Evolutionary conservation across 2,888 invertebrate species (phyloP), one percentile per base, ranked within the genome.

Genomic region (Pandemis cinnamomeana): DNA sequence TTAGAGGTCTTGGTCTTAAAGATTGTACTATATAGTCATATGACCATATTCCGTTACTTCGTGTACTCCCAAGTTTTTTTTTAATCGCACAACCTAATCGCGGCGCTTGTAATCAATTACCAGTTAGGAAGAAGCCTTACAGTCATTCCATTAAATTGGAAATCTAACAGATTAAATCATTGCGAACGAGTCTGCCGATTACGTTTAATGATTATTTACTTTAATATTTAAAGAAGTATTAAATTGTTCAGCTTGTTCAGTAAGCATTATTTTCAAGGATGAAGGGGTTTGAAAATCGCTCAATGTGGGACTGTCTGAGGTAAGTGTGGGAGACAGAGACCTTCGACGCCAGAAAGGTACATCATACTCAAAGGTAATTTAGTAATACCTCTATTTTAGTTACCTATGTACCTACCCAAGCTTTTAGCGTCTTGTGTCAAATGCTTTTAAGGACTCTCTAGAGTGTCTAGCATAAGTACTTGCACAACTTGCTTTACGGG

Each of bases 381-480:
- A 3, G 8, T 55, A n/a, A 53, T n/a, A 2, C 27, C 27, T 36
- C 27, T 36, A 36, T 36, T 36, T 36, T 36, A 36, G 27, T 36
- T 36, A 36, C 27, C 27, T 36, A 7, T 55, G 15, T 20, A 15
- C 4, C 3, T 55, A 20, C 55, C 20, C 15, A 55, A 15, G 55
- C 55, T 55, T 55, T 55, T 55, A 55, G 55, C 55, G 55, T 55
- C 55, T 15, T 55, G 55, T 55, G 55, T 55, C 55, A 55, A 55
- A 51, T 51, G 55, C 20, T 55, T 55, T 55, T 62, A 51, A 51
- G 51, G n/a, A 51, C 51, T 51, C 51, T 13, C 51, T 51, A n/a
- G 51, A n/a, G 51, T 51, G n/a, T 51, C 51, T 51, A 6, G 51
- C 6, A 46, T 51, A n/a, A n/a, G n/a, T 13, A 51, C 11, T 51